Percentiles rank a stretch among this genome's conserved stretches.
Conservation (phyloP, 2,113 vertebrate species). For the Siniperca knerii region DNA sequence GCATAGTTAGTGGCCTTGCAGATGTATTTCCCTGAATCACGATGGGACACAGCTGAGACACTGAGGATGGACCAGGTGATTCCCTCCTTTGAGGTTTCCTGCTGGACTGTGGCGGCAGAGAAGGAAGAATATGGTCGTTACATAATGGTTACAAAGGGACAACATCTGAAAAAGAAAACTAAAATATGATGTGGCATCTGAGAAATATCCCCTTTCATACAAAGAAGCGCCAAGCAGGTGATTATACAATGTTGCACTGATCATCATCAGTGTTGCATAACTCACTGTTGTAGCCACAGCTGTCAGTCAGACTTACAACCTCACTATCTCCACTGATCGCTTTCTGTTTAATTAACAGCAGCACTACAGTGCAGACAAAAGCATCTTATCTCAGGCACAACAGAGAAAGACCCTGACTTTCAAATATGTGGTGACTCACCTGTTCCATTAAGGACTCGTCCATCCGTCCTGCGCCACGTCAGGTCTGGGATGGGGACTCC, state of each 20-base stretch:
- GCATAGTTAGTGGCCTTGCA: slow-evolving; percentile 95
- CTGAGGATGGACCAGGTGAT: slow-evolving; percentile 94
- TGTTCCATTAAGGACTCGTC: slow-evolving; percentile 89
- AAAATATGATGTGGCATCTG: background rate
- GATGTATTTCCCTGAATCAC: slow-evolving; percentile 94
- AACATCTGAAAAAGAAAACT: background rate
- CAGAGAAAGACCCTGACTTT: background rate
- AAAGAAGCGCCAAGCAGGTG: slow-evolving; percentile 8
- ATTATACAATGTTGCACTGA: slow-evolving; percentile 51
- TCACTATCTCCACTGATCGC: slow-evolving; percentile 33
- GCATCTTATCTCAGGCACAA: slow-evolving; percentile 44
- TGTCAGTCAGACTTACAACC: slow-evolving; percentile 64
- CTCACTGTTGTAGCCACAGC: slow-evolving; percentile 37
- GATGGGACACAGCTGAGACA: slow-evolving; percentile 88
- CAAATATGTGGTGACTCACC: slow-evolving; percentile 81
- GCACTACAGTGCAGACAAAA: slow-evolving; percentile 44
- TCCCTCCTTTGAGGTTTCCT: slow-evolving; percentile 93
- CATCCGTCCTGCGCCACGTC: slow-evolving; percentile 90
- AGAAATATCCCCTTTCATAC: slow-evolving; percentile 5
- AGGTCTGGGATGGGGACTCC: slow-evolving; percentile 93
- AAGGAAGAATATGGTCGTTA: background rate
- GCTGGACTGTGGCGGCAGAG: slow-evolving; percentile 86
- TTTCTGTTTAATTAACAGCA: slow-evolving; percentile 70
- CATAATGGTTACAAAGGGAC: background rate
- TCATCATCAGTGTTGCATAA: slow-evolving; percentile 56